Percentiles rank a stretch among this genome's conserved stretches.
Conservation (phyloP, 2,888 invertebrate species). For the Laothoe populi region DNA sequence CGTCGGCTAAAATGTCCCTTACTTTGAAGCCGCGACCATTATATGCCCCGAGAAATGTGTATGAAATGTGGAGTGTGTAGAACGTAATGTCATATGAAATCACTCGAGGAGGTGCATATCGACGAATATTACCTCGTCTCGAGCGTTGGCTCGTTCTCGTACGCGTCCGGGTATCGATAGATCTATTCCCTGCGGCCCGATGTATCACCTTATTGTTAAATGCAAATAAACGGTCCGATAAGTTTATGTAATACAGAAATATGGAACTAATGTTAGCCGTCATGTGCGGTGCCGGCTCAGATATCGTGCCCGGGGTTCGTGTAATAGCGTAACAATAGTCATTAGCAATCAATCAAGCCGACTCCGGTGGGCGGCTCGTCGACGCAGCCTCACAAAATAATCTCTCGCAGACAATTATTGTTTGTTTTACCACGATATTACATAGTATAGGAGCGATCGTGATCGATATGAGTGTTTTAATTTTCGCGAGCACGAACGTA, state of each 20-base stretch:
- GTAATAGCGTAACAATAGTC: slow-evolving; percentile 75
- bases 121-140: slow-evolving; percentile 59
- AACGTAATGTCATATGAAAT: slow-evolving; percentile 63
- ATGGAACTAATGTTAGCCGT: slow-evolving; percentile 62
- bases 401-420: slow-evolving; percentile 52
- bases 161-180: slow-evolving; percentile 64
- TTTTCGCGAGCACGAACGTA: slow-evolving; percentile 36
- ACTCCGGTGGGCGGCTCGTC: slow-evolving; percentile 63
- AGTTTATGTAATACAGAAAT: slow-evolving; percentile 53
- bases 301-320: slow-evolving; percentile 60
- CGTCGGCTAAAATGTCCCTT: slow-evolving; percentile 51
- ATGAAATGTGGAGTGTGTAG: slow-evolving; percentile 60
- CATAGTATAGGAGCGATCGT: slow-evolving; percentile 44
- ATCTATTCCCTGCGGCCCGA: slow-evolving; percentile 58
- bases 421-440: slow-evolving; percentile 41
- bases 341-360: slow-evolving; percentile 78
- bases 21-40: slow-evolving; percentile 52
- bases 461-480: slow-evolving; percentile 49
- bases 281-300: slow-evolving; percentile 64
- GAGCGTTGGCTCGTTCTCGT: slow-evolving; percentile 51
- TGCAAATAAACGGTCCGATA: slow-evolving; percentile 60
- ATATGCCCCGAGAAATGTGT: slow-evolving; percentile 43
- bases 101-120: slow-evolving; percentile 57
- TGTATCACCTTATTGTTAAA: slow-evolving; percentile 70
- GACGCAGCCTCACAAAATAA: slow-evolving; percentile 60